Evolutionary conservation across 2,888 invertebrate species (phyloP).

Genomic region (Scaptomyza caliginosa): DNA sequence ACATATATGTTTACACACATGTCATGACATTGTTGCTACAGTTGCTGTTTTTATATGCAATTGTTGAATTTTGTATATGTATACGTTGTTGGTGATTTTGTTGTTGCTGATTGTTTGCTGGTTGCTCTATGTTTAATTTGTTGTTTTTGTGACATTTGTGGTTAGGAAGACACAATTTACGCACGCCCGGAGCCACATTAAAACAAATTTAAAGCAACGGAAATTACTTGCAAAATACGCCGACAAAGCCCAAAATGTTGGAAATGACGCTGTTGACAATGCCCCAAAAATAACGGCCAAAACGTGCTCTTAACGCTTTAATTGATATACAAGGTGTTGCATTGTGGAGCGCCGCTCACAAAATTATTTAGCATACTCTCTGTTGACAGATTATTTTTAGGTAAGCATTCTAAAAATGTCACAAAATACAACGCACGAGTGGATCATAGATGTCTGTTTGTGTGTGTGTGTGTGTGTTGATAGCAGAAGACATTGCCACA

Average conservation of each 20-base stretch:
- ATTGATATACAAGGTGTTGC: slow-evolving; percentile 55
- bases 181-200: slow-evolving; percentile 54
- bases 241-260: slow-evolving; percentile 36
- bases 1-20: slow-evolving; percentile 28
- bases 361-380: slow-evolving; percentile 37
- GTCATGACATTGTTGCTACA: slow-evolving; percentile 6
- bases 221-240: slow-evolving; percentile 55
- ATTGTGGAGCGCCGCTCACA: slow-evolving; percentile 6
- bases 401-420: slow-evolving; percentile 34
- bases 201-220: slow-evolving; percentile 58
- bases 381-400: slow-evolving; percentile 52
- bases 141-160: slow-evolving; percentile 31
- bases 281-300: slow-evolving; percentile 48
- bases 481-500: slow-evolving; percentile 22
- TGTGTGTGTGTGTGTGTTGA: slow-evolving; percentile 6
- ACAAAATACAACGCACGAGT: slow-evolving; percentile 16
- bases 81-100: neutral
- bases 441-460: slow-evolving; percentile 9
- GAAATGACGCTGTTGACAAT: slow-evolving; percentile 37
- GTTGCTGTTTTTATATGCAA: slow-evolving; percentile 28
- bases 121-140: slow-evolving; percentile 24
- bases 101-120: slow-evolving; percentile 7
- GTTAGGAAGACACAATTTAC: slow-evolving; percentile 30
- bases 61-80: slow-evolving; percentile 33
- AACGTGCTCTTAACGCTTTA: slow-evolving; percentile 66